These are phyloP conservation scores for Holcopasites calliopsidis DNA, from an alignment of 1,140 invertebrate species.

Conservation along the genomic window DNA sequence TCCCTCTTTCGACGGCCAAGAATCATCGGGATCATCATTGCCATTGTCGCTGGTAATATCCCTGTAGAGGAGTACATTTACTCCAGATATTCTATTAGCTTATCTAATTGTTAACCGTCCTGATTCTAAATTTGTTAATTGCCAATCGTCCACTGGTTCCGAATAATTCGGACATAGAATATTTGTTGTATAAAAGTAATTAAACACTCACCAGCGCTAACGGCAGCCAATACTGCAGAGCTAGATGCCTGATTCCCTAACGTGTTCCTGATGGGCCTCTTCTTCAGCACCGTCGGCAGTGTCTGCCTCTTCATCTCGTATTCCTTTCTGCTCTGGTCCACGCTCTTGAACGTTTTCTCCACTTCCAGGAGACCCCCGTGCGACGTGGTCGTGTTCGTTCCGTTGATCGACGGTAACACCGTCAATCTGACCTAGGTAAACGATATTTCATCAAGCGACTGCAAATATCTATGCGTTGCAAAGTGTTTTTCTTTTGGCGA, in stretches of 20 bases:
- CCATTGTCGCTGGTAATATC: conserved; percentile 89
- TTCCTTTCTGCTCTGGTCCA: conserved; percentile 82
- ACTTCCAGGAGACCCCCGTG: conserved; percentile 88
- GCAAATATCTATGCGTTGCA: background rate
- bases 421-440: conserved; percentile 84
- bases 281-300: conserved; percentile 59
- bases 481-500: too few species aligned
- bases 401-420: conserved; percentile 84
- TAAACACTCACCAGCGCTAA: conserved; percentile 82
- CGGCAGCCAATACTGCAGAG: conserved; percentile 85
- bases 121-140: too few species aligned
- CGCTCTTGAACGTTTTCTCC: conserved; percentile 84
- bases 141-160: too few species aligned
- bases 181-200: too few species aligned
- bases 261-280: conserved; percentile 67
- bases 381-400: conserved; percentile 85
- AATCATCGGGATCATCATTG: conserved; percentile 88
- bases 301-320: conserved; percentile 75
- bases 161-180: too few species aligned
- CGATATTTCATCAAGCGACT: conserved; percentile 56
- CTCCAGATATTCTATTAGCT: background rate
- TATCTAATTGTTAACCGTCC: too few species aligned
- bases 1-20: conserved; percentile 80
- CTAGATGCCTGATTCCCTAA: conserved; percentile 67
- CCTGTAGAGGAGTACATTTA: conserved; percentile 69